Conservation (phyloP, 2,888 invertebrate genomes). For the Apodemia hepburni region DNA sequence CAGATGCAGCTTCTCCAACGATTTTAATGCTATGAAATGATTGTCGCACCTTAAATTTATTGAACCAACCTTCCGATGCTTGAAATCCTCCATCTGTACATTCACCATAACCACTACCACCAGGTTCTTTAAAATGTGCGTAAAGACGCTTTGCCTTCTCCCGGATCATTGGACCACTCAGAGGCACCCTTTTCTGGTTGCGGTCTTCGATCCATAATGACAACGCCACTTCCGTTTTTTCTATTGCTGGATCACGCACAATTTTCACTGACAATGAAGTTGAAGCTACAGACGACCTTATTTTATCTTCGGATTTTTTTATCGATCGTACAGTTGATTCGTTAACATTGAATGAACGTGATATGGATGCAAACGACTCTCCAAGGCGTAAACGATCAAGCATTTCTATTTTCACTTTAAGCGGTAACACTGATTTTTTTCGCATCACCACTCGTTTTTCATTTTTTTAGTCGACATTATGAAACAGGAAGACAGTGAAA, state of each 20-base stretch:
- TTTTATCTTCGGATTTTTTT: conserved; percentile 30
- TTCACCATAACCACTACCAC: conserved; percentile 27
- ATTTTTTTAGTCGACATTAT: conserved; percentile 29
- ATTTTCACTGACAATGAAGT: conserved; percentile 35
- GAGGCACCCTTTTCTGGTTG: conserved; percentile 31
- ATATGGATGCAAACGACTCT: conserved; percentile 31
- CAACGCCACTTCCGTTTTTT: conserved; percentile 34
- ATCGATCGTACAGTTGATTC: conserved; percentile 32
- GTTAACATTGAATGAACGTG: conserved; percentile 32
- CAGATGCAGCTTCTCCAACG: conserved; percentile 33
- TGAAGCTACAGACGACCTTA: conserved; percentile 34
- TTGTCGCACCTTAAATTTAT: conserved; percentile 35
- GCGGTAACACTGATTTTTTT: conserved; percentile 31
- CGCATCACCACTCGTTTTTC: conserved; percentile 23
- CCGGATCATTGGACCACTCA: conserved; percentile 33
- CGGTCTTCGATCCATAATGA: conserved; percentile 35
- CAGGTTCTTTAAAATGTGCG: conserved; percentile 26
- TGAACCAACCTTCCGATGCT: conserved; percentile 34
- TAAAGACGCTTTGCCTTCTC: conserved; percentile 36
- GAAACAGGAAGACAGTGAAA: conserved; percentile 13
- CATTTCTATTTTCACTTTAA: conserved; percentile 34
- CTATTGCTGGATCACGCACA: conserved; percentile 34
- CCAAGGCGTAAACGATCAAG: conserved; percentile 32
- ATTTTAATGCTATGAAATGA: conserved; percentile 34
- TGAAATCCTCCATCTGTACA: conserved; percentile 29